Base-by-base conservation (phyloP, 2,888 invertebrate genomes). In the Hirudinaria manillensis region DNA sequence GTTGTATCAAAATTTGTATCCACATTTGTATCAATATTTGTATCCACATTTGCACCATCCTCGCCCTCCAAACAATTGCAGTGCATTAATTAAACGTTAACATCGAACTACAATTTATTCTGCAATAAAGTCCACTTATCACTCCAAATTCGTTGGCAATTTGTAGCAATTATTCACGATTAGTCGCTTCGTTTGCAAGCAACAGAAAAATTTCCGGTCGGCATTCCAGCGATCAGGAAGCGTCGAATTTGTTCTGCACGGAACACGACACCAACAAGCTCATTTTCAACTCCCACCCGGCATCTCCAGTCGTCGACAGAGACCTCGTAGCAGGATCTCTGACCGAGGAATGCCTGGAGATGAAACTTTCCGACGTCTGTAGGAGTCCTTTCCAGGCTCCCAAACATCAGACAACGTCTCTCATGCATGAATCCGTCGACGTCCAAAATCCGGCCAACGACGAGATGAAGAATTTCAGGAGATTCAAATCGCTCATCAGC, bases 241-340 rank as follows among this genome's bases (percentile, higher is more conserved):
- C 7, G 10, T 61, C 61, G 19, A 61, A 61, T 61, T 61, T 61
- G 24, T 61, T 61, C 61, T 61, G 24, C 24, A 27, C 61, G 10
- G 24, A 61, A 61, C 61, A 61, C 61, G 61, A 61, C 61, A 61
- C 61, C 13, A 61, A 61, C 29, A 61, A 61, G n/a, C 29, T 61
- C 61, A 29, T 29, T 10, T 61, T 61, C 19, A 2, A 7, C 13
- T 61, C 61, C 21, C 61, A 61, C 61, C 24, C 29, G 6, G 61
- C 61, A 6, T 29, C 24, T n/a, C 61, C 61, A 24, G 29, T n/a
- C 61, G 10, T 61, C 24, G 10, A 27, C 61, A 27, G 61, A n/a
- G 61, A 45, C 13, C 10, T 45, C 45, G 10, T 16, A 7, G 16
- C 45, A 45, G 45, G 45, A 16, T 10, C 45, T 45, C 45, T 45